Percentiles rank a stretch among this genome's conserved stretches.
These are phyloP conservation scores for Pseudoatta argentina DNA, from an alignment of 1,140 invertebrate species.

Conservation along the genomic window DNA sequence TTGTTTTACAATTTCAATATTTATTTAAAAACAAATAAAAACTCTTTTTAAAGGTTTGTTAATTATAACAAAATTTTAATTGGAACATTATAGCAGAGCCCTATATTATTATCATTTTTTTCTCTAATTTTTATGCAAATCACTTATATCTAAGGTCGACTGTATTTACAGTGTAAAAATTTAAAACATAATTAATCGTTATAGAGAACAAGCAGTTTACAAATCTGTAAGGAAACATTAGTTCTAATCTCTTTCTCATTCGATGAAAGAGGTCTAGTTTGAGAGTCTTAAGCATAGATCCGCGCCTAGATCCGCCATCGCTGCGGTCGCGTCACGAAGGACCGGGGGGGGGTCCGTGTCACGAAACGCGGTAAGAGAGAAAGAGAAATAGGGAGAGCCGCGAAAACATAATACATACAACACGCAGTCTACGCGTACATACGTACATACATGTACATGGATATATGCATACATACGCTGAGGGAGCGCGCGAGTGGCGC, in stretches of 20 bases:
- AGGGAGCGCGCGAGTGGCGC: neutral
- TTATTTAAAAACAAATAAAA: too few species aligned
- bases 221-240: neutral
- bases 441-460: too few species aligned
- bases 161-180: too few species aligned
- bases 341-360: conserved; percentile 12
- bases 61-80: too few species aligned
- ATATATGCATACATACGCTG: neutral
- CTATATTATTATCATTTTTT: too few species aligned
- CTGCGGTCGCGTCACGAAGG: conserved; percentile 27
- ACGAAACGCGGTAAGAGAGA: conserved; percentile 37
- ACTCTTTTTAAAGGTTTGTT: too few species aligned
- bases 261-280: neutral
- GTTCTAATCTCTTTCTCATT: neutral
- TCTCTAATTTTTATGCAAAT: too few species aligned
- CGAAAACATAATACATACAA: conserved; percentile 13
- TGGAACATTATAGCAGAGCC: too few species aligned
- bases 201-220: neutral
- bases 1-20: too few species aligned
- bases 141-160: too few species aligned
- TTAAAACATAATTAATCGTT: neutral
- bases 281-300: conserved; percentile 28
- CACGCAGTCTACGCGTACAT: neutral
- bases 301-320: conserved; percentile 23
- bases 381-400: neutral